phyloP scores from a whole-genome alignment of 1,140 invertebrate genomes.

The Lycorma delicatula region DNA sequence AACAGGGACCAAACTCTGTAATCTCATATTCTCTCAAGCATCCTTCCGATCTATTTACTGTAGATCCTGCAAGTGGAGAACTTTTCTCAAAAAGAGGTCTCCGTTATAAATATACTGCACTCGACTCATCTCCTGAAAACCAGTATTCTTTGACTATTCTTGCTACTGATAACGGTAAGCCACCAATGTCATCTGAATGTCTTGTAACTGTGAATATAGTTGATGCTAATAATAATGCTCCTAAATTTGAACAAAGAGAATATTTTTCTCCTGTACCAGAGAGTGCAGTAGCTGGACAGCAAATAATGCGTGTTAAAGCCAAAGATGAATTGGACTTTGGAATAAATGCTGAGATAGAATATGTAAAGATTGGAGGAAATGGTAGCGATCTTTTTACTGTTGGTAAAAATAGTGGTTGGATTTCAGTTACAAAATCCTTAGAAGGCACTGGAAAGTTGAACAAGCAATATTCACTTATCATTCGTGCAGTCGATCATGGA shows the following conservation, averaged over 20 bases:
- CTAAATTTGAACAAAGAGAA: slow-evolving; percentile 60
- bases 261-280: slow-evolving; percentile 79
- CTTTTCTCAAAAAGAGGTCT: slow-evolving; percentile 76
- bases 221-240: slow-evolving; percentile 82
- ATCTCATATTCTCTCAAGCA: slow-evolving; percentile 86
- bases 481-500: slow-evolving; percentile 74
- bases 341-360: slow-evolving; percentile 80
- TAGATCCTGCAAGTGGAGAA: slow-evolving; percentile 84
- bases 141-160: slow-evolving; percentile 73
- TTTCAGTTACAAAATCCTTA: slow-evolving; percentile 57
- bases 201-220: slow-evolving; percentile 80
- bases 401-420: slow-evolving; percentile 65
- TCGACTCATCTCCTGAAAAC: slow-evolving; percentile 76
- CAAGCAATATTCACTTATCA: slow-evolving; percentile 51
- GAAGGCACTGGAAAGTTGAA: slow-evolving; percentile 34
- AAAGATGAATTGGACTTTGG: slow-evolving; percentile 70
- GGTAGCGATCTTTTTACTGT: slow-evolving; percentile 68
- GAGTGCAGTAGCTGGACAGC: slow-evolving; percentile 57
- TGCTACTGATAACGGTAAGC: slow-evolving; percentile 88
- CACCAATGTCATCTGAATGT: slow-evolving; percentile 77
- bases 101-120: slow-evolving; percentile 68
- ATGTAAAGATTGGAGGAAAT: slow-evolving; percentile 67
- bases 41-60: slow-evolving; percentile 80
- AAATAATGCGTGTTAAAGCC: slow-evolving; percentile 62
- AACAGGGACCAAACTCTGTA: slow-evolving; percentile 87